Conservation (phyloP, 2,797 vertebrate genomes). For the Myotis vivesi region DNA sequence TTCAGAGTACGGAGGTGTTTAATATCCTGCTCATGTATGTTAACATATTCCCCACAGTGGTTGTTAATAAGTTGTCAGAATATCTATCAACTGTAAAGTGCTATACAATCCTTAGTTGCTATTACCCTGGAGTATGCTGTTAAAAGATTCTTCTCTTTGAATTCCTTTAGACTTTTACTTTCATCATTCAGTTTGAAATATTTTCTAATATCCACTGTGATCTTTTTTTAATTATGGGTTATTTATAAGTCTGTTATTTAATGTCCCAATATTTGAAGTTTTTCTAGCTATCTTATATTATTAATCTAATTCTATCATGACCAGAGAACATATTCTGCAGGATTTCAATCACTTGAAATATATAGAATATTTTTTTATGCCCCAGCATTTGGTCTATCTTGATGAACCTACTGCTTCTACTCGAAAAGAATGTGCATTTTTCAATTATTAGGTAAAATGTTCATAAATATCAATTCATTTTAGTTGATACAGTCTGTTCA, state of each 20-base stretch:
- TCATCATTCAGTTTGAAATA: conserved; percentile 10
- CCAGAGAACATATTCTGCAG: neutral
- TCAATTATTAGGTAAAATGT: conserved; percentile 56
- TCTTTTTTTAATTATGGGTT: neutral
- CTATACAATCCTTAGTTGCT: neutral
- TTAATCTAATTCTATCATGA: conserved; percentile 21
- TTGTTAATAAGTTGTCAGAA: neutral
- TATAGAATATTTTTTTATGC: neutral
- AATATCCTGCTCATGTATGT: neutral
- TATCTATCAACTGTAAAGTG: neutral
- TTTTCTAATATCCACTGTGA: neutral
- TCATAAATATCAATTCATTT: conserved; percentile 73
- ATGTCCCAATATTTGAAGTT: conserved; percentile 3
- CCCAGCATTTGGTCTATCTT: neutral
- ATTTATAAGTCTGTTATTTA: neutral
- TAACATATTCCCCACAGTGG: neutral
- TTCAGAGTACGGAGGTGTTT: neutral
- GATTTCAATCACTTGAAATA: conserved; percentile 38
- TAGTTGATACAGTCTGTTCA: conserved; percentile 52
- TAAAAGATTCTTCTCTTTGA: conserved; percentile 20
- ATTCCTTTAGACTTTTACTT: neutral
- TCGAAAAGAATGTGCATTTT: conserved; percentile 61
- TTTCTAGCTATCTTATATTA: conserved; percentile 23
- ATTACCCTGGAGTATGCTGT: neutral
- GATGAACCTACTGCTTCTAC: neutral